Evolutionary conservation across 2,113 vertebrate species (phyloP), one percentile per base, ranked within the genome.

Genomic region (Bufo gargarizans): DNA sequence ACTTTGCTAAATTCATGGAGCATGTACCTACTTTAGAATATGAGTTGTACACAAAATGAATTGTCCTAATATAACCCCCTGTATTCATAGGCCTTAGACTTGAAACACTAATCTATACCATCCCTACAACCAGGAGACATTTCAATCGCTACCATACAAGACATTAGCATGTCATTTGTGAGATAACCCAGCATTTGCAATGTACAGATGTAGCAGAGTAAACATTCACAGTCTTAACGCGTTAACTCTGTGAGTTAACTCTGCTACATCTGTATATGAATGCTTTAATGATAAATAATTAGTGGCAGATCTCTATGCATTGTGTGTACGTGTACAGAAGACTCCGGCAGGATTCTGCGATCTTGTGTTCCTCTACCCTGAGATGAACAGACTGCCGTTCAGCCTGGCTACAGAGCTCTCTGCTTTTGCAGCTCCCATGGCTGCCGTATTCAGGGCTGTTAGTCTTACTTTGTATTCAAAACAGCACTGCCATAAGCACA

Each of bases 381-480:
- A 67, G 49, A 86, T 56, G 53, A 83, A 61, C 87, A 89, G 59
- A 55, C 72, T 84, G 81, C 55, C 43, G 22, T 59, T 76, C 59
- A 83, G 72, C 82, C 87, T 33, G 59, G 72, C 87, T 84, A 84
- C 78, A 89, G 72, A 84, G 59, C 81, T 78, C 72, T 89, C 81
- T 78, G 81, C 87, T 89, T 84, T 84, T 58, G 72, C 87, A 69
- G 74, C 74, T 89, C 86, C 86, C 71, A 77, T 53, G 59, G 58
- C 72, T 84, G 81, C 87, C 49, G 84, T 89, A 84, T 84, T 43
- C 58, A 55, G 58, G 59, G 49, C 87, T 84, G 72, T 78, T 89
- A 89, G 82, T 9, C 87, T 84, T 82, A 84, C 74, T 89, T 89
- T 88, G 72, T 84, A 88, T 88, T 89, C 72, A 84, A 69, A 89